Conservation (phyloP, 2,797 vertebrate species). For the Sebastolobus alascanus region DNA sequence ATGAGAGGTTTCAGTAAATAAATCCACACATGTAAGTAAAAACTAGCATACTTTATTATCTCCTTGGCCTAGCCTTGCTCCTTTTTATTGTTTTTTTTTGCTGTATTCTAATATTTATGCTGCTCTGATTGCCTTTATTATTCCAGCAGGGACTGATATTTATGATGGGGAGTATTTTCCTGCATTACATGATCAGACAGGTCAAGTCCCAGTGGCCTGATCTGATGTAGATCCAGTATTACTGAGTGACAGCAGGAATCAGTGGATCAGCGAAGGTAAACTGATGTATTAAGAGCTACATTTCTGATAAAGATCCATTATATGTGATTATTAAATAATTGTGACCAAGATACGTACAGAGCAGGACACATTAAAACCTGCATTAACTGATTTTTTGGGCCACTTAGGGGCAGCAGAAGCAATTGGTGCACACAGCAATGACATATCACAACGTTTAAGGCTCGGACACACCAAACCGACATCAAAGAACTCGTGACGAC, state of each 20-base stretch:
- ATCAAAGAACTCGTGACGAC: no score
- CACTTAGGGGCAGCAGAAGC: not conserved
- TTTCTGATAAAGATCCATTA: not conserved
- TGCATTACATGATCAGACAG: not conserved
- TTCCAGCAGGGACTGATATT: not conserved
- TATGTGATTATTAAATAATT: not conserved
- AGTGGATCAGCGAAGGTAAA: not conserved
- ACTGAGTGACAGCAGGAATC: not conserved
- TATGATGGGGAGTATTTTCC: not conserved
- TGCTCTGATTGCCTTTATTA: not conserved
- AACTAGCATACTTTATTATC: not conserved
- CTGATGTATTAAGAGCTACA: not conserved
- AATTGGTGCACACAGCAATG: no score
- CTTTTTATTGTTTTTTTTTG: not conserved
- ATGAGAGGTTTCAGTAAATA: not conserved
- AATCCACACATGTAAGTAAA: not conserved
- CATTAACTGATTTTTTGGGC: not conserved
- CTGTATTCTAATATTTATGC: not conserved
- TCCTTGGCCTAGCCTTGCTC: not conserved
- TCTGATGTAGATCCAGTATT: not conserved
- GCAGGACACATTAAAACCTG: not conserved
- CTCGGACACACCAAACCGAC: no score
- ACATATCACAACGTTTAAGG: no score
- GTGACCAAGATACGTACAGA: not conserved
- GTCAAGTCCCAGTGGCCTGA: conserved; percentile 4